Evolutionary conservation across 1,140 invertebrate species (phyloP).

Genomic region (Xylocopa sonorina): DNA sequence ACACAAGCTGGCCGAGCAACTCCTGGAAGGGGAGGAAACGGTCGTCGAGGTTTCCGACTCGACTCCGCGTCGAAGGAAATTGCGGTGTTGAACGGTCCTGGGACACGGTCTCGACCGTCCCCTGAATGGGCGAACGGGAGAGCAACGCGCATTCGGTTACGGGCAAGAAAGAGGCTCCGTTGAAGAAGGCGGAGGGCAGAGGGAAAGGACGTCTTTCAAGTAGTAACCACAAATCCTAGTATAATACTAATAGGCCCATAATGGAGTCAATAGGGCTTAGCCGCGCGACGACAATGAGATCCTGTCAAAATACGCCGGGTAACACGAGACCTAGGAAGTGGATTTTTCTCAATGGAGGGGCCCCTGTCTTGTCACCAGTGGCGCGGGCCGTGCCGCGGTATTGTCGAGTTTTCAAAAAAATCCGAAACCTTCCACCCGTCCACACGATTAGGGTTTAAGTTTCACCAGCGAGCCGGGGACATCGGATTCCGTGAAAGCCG

Average conservation of each 20-base stretch:
- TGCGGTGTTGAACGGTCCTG: slow-evolving; percentile 33
- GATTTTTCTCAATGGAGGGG: slow-evolving; percentile 80
- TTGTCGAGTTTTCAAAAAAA: slow-evolving; percentile 77
- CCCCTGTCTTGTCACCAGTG: slow-evolving; percentile 52
- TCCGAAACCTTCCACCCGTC: slow-evolving; percentile 70
- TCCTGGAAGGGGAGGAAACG: too few relatives aligned
- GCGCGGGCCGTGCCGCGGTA: slow-evolving; percentile 48
- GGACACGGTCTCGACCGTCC: slow-evolving; percentile 16
- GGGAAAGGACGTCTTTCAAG: slow-evolving; percentile 66
- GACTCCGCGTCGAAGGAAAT: slow-evolving; percentile 50
- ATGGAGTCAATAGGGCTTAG: slow-evolving; percentile 82
- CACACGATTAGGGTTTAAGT: slow-evolving; percentile 76
- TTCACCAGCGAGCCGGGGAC: slow-evolving; percentile 66
- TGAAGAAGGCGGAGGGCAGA: slow-evolving; percentile 45
- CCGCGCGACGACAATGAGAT: slow-evolving; percentile 79
- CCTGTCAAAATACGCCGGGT: slow-evolving; percentile 81
- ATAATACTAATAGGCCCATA: slow-evolving; percentile 83
- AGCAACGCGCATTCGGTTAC: slow-evolving; percentile 51
- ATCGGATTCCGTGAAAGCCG: slow-evolving; percentile 44
- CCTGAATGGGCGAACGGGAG: slow-evolving; percentile 37
- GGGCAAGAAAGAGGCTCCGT: slow-evolving; percentile 67
- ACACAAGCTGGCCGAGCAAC: too few relatives aligned
- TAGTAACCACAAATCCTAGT: slow-evolving; percentile 80
- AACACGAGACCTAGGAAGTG: slow-evolving; percentile 81
- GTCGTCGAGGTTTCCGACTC: too few relatives aligned